Conservation (phyloP, 2,888 invertebrate genomes). For the Tiliacea aurago region DNA sequence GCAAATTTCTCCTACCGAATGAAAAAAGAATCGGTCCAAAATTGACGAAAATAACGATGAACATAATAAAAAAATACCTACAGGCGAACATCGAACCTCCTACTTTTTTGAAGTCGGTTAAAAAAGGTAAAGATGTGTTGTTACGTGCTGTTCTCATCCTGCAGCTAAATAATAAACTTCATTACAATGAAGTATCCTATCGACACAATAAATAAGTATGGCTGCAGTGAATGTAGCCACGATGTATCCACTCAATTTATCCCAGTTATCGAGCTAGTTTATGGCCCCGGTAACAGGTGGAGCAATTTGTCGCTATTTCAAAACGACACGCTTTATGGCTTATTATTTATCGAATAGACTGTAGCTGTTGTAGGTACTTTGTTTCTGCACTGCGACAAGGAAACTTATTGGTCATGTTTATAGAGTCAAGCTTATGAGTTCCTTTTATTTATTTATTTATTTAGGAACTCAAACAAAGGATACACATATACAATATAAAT, state of each 20-base stretch:
- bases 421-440: background rate
- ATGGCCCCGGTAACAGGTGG: conserved; percentile 60
- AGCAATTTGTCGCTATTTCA: conserved; percentile 57
- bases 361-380: background rate
- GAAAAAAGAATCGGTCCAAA: too few species aligned
- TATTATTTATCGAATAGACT: conserved; percentile 49
- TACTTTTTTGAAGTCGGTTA: too few species aligned
- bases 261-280: conserved; percentile 44
- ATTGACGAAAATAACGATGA: too few species aligned
- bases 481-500: too few species aligned
- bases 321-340: conserved; percentile 31
- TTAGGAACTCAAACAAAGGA: too few species aligned
- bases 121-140: too few species aligned
- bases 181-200: conserved; percentile 7
- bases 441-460: too few species aligned
- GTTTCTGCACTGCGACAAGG: background rate
- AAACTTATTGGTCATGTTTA: background rate
- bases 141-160: too few species aligned
- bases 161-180: background rate
- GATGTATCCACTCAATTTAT: conserved; percentile 50
- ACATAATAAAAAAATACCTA: too few species aligned
- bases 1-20: too few species aligned
- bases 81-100: too few species aligned
- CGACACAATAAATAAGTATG: conserved; percentile 5
- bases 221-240: conserved; percentile 21